phyloP scores from a whole-genome alignment of 2,113 vertebrate species.

The Austrofundulus limnaeus region DNA sequence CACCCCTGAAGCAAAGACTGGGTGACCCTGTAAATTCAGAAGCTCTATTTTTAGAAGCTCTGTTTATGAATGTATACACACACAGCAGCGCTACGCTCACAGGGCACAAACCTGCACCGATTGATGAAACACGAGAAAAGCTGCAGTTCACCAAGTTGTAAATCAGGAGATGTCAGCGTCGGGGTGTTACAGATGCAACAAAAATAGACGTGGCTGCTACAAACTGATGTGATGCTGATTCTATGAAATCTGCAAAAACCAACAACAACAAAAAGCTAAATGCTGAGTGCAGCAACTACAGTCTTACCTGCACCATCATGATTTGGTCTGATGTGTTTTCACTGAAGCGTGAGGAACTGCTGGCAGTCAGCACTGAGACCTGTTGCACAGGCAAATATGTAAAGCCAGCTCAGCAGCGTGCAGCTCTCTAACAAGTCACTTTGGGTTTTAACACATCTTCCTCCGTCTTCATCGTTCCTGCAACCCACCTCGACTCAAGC shows the following conservation, averaged over 20 bases:
- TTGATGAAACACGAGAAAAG: conserved; percentile 36
- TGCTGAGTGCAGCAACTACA: neutral
- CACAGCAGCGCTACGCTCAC: conserved; percentile 35
- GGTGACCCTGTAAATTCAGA: conserved; percentile 46
- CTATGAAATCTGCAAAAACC: too few relatives aligned
- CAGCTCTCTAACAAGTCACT: conserved; percentile 33
- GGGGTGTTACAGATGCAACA: too few relatives aligned
- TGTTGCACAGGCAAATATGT: conserved; percentile 44
- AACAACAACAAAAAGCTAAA: neutral
- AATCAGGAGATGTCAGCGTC: conserved; percentile 13
- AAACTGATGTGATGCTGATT: neutral
- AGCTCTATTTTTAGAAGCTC: conserved; percentile 37
- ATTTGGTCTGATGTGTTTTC: conserved; percentile 30
- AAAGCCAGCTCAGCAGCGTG: conserved; percentile 42
- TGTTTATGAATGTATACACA: conserved; percentile 33
- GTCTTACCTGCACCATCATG: conserved; percentile 13
- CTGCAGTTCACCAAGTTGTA: neutral
- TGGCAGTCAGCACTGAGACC: conserved; percentile 27
- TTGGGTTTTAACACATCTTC: conserved; percentile 31
- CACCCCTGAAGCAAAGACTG: conserved; percentile 44
- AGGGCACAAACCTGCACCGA: conserved; percentile 18
- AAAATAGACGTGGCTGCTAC: neutral
- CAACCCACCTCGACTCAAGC: conserved; percentile 3
- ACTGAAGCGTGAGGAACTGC: conserved; percentile 26
- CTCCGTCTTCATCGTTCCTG: conserved; percentile 23